Evolutionary conservation across 1,140 invertebrate genomes (phyloP).

Genomic region (Rhizoglyphus robini): DNA sequence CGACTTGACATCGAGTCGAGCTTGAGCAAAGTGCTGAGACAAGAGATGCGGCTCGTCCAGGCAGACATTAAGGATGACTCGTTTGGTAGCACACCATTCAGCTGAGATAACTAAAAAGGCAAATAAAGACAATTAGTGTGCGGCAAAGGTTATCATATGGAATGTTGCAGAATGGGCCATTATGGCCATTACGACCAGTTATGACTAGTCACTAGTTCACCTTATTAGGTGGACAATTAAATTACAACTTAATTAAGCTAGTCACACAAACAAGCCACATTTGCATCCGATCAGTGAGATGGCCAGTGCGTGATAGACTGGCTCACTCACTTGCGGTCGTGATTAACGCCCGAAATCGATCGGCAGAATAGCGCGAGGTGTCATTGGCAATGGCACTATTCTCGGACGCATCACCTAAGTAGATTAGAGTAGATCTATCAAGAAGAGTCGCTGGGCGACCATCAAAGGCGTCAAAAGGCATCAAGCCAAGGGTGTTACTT

Average conservation of each 20-base stretch:
- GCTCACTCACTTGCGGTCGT: neutral
- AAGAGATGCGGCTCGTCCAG: no score
- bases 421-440: no score
- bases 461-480: no score
- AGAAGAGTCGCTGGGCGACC: no score
- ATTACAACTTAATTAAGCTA: constrained; percentile 1
- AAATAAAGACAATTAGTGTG: neutral
- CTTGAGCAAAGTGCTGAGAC: no score
- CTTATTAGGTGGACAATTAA: constrained; percentile 12
- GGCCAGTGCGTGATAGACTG: neutral
- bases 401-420: no score
- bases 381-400: no score
- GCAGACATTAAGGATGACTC: no score
- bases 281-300: neutral
- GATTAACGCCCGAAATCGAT: constrained; percentile 2
- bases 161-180: neutral
- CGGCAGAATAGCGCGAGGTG: neutral
- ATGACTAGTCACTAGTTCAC: no score
- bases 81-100: no score
- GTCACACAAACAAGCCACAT: neutral
- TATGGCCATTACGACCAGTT: no score
- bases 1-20: no score
- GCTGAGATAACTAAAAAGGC: neutral
- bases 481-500: neutral
- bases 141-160: neutral